phyloP scores from a whole-genome alignment of 2,888 invertebrate species.

The Drosophila anomelani region DNA sequence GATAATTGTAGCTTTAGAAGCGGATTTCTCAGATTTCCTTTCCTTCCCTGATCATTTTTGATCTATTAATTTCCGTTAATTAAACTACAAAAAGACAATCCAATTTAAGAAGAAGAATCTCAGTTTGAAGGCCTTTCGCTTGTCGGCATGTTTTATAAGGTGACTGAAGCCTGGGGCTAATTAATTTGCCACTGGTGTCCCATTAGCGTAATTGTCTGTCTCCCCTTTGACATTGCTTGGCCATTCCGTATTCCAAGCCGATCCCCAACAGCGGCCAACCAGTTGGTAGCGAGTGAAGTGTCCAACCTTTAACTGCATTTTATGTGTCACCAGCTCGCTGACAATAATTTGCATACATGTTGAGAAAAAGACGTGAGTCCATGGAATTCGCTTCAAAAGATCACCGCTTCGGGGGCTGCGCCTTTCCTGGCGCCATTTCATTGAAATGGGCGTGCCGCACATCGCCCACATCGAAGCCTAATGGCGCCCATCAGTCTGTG shows the following conservation, averaged over 20 bases:
- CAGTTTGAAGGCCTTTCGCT: not conserved
- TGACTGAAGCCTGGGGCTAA: slow-evolving; percentile 66
- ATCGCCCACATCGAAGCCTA: slow-evolving; percentile 48
- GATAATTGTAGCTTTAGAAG: not conserved
- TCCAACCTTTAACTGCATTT: slow-evolving; percentile 73
- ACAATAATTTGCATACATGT: slow-evolving; percentile 70
- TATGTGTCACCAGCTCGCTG: slow-evolving; percentile 67
- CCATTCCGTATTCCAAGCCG: slow-evolving; percentile 32
- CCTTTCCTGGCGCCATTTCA: slow-evolving; percentile 51
- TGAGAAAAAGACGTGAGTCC: slow-evolving; percentile 50
- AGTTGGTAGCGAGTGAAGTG: slow-evolving; percentile 33
- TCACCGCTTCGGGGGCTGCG: slow-evolving; percentile 57
- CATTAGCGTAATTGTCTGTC: slow-evolving; percentile 80
- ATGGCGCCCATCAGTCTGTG: slow-evolving; percentile 74
- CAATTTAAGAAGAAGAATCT: not conserved
- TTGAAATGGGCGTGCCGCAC: slow-evolving; percentile 39
- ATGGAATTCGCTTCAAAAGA: slow-evolving; percentile 55
- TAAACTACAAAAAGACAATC: not conserved
- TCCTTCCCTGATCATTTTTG: not conserved
- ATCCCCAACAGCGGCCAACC: slow-evolving; percentile 22
- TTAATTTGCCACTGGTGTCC: slow-evolving; percentile 81
- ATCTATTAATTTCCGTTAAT: too few species aligned
- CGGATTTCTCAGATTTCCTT: not conserved
- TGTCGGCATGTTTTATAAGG: slow-evolving; percentile 1
- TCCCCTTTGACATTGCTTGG: slow-evolving; percentile 73